Base-by-base conservation (phyloP, 2,888 invertebrate species). In the Agrotis segetum region DNA sequence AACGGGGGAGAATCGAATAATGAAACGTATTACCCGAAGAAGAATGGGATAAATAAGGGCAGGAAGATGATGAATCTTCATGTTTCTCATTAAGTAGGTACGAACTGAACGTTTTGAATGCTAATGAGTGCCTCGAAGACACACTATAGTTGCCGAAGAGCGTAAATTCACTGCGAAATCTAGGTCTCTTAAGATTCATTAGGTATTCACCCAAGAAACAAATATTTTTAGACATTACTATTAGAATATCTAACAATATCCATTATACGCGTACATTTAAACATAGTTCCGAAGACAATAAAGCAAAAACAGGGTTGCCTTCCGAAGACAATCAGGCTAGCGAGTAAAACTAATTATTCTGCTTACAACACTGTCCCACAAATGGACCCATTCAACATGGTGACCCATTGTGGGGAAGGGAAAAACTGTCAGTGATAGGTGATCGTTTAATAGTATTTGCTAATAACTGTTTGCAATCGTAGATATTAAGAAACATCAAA, bases 341-440 rank as follows among this genome's bases (percentile, higher is more conserved):
- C 61, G 63, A 40, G 70, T 29, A 71, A 68, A 59, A 72, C 63
- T 79, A 79, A 79, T 83, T 77, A 83, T 77, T 76, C 79, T 79
- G 53, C 72, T 88, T 87, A 79, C 84, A 65, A 85, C 84, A 88
- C 77, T 82, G 84, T 88, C 87, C 82, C 85, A 87, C 87, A 84
- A 85, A 77, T 82, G 80, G 84, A 82, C 80, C 74, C 60, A 81
- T 83, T 81, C 80, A 84, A 82, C 81, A 78, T 77, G 60, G 79
- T 62, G 84, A 83, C 83, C 87, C 85, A 83, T 85, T 89, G 89
- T 90, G 85, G 77, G 64, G 64, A 60, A 79, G 74, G 79, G 85
- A 87, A 88, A 85, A 85, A 82, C 82, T 74, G 86, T 79, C 75
- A 73, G 74, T 65, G 74, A 82, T 82, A 84, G 71, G 60, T 77